phyloP scores from a whole-genome alignment of 2,888 invertebrate genomes.

The Thalpophila matura region DNA sequence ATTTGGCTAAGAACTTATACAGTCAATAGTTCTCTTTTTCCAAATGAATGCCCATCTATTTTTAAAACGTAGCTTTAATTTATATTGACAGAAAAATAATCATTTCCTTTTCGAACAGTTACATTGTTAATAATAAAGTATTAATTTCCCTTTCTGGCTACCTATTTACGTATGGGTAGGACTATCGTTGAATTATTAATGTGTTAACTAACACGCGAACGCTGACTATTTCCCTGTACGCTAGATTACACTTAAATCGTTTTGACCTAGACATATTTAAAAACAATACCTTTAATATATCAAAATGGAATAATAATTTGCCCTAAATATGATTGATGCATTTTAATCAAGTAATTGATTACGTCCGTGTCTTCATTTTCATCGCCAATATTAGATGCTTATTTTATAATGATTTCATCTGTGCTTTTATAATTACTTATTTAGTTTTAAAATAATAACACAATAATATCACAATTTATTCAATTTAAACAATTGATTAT shows the following conservation, averaged over 20 bases:
- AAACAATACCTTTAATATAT: conserved; percentile 21
- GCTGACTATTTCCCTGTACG: conserved; percentile 30
- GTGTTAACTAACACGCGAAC: conserved; percentile 58
- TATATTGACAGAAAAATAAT: conserved; percentile 12
- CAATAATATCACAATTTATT: conserved; percentile 4
- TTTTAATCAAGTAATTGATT: conserved; percentile 10
- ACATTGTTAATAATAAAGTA: conserved; percentile 45
- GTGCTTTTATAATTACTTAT: conserved; percentile 19
- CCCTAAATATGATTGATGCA: conserved; percentile 19
- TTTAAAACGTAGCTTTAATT: conserved; percentile 9
- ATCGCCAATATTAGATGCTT: conserved; percentile 25
- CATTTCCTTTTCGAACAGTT: conserved; percentile 9
- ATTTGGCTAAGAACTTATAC: background rate
- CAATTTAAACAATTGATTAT: conserved; percentile 27
- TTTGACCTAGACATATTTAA: conserved; percentile 50
- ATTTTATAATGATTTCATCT: conserved; percentile 23
- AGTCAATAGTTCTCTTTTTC: background rate
- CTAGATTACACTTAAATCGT: conserved; percentile 53
- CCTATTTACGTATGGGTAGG: conserved; percentile 50
- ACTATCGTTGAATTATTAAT: conserved; percentile 60
- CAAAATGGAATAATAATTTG: conserved; percentile 13
- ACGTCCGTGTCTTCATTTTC: conserved; percentile 14
- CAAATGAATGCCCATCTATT: background rate
- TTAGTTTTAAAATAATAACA: conserved; percentile 1
- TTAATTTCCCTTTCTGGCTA: conserved; percentile 50